These are phyloP conservation scores for Vicugna pacos DNA, from an alignment of 2,113 vertebrate species.

Conservation along the genomic window DNA sequence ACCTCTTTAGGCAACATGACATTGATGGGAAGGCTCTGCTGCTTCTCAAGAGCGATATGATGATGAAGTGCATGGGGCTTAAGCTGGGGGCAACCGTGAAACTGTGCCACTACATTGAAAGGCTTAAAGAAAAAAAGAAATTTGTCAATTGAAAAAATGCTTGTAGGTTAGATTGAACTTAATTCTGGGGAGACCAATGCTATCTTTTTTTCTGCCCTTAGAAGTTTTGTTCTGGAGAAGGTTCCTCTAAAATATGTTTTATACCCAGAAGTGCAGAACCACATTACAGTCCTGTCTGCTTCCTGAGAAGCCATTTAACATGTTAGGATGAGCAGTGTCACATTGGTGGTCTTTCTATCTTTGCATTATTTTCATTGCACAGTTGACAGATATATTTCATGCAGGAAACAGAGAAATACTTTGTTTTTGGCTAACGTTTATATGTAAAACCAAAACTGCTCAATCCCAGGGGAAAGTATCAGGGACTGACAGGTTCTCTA, in stretches of 20 bases:
- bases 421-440: slow-evolving; percentile 61
- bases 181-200: slow-evolving; percentile 79
- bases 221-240: slow-evolving; percentile 64
- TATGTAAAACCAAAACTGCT: slow-evolving; percentile 85
- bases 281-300: background rate
- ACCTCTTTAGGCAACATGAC: slow-evolving; percentile 96
- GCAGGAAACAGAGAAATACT: background rate
- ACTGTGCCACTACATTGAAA: slow-evolving; percentile 95
- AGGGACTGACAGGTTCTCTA: slow-evolving; percentile 67
- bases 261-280: background rate
- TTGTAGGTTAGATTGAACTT: background rate
- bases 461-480: slow-evolving; percentile 87
- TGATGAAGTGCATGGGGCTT: slow-evolving; percentile 98
- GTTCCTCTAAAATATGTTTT: slow-evolving; percentile 52
- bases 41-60: slow-evolving; percentile 94
- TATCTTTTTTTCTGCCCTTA: slow-evolving; percentile 52
- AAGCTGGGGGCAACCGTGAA: slow-evolving; percentile 96
- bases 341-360: background rate
- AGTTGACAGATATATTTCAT: slow-evolving; percentile 53
- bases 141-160: background rate
- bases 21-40: slow-evolving; percentile 97
- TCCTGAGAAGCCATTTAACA: background rate
- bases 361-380: background rate
- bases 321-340: background rate
- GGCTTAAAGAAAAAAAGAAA: slow-evolving; percentile 93